A percentile compares a stretch with the other conserved stretches of the same genome.
phyloP scores from a whole-genome alignment of 2,797 vertebrate genomes.

The Emydoidea blandingii region DNA sequence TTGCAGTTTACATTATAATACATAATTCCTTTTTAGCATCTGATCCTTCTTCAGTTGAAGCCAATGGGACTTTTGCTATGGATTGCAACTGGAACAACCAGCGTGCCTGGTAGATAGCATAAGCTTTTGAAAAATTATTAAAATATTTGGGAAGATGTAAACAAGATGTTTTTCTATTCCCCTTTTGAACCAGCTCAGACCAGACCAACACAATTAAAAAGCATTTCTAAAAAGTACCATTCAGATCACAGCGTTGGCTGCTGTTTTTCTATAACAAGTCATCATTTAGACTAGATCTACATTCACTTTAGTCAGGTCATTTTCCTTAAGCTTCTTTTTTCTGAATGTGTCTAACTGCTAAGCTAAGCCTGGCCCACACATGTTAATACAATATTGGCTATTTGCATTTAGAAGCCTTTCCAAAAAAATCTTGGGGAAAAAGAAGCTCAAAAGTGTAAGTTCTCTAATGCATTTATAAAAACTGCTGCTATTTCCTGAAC shows the following conservation, averaged over 20 bases:
- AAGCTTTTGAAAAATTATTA: not conserved
- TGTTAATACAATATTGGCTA: not conserved
- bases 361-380: not conserved
- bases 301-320: constrained; percentile 34
- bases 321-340: not conserved
- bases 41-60: constrained; percentile 5
- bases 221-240: not conserved
- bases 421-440: not conserved
- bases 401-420: not conserved
- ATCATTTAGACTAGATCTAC: not conserved
- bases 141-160: not conserved
- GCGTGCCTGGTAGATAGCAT: not conserved
- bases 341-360: constrained; percentile 20
- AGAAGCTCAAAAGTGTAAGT: not conserved
- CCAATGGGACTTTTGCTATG: not conserved
- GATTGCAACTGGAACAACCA: not conserved
- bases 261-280: constrained; percentile 20
- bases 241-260: constrained; percentile 10
- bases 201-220: constrained; percentile 9
- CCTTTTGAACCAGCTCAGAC: not conserved
- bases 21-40: not conserved
- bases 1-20: not conserved
- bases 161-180: not conserved
- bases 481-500: constrained; percentile 51
- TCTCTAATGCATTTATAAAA: constrained; percentile 7